A percentile compares a stretch with the other conserved stretches of the same genome.
Evolutionary conservation across 2,797 vertebrate genomes (phyloP).

Genomic region (Galago senegalensis): DNA sequence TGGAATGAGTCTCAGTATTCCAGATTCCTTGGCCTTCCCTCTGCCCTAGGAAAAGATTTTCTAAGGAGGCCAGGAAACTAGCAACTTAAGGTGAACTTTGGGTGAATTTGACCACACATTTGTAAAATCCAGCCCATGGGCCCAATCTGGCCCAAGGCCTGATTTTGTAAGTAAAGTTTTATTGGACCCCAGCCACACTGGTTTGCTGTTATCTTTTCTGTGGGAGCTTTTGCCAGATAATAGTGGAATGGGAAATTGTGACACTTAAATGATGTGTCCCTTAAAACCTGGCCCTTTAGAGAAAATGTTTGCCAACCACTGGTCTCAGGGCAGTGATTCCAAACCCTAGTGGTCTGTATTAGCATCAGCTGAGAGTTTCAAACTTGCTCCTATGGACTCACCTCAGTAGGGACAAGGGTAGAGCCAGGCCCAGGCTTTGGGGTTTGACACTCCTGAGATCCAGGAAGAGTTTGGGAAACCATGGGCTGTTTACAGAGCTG

Average conservation of each 20-base stretch:
- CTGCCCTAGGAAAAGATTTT: not conserved
- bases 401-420: not conserved
- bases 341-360: no score
- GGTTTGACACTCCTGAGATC: rapidly evolving
- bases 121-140: not conserved
- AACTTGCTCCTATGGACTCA: not conserved
- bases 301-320: not conserved
- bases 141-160: not conserved
- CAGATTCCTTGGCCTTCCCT: not conserved
- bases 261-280: not conserved
- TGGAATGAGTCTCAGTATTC: not conserved
- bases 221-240: not conserved
- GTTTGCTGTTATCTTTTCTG: not conserved
- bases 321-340: not conserved
- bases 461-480: not conserved
- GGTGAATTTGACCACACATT: not conserved
- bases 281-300: not conserved
- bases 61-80: not conserved
- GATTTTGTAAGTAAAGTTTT: conserved; percentile 60
- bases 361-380: not conserved
- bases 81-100: not conserved
- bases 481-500: not conserved
- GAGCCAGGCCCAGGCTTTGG: rapidly evolving
- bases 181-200: not conserved
- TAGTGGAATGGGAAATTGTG: not conserved